These are phyloP conservation scores for Bruchidius siliquastri DNA, from an alignment of 2,888 invertebrate genomes.

Conservation along the genomic window DNA sequence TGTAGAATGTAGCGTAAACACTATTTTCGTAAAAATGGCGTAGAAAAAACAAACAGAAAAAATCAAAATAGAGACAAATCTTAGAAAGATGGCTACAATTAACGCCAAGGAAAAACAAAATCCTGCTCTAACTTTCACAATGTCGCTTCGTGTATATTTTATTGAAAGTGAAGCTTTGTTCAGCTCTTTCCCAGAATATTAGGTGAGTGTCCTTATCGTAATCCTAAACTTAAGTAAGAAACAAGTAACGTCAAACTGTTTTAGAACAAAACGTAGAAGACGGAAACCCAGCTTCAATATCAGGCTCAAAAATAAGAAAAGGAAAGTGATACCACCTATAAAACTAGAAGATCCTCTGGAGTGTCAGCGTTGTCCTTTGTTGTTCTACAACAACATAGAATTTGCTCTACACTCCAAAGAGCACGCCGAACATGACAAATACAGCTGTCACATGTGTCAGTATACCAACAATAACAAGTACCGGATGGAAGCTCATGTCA, in stretches of 20 bases:
- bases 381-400: conserved; percentile 43
- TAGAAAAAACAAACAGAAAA: no score
- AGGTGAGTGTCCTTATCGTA: not conserved
- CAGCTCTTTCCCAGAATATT: no score
- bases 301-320: not conserved
- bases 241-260: not conserved
- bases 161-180: no score
- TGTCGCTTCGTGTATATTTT: no score
- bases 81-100: no score
- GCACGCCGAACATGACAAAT: conserved; percentile 26
- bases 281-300: not conserved
- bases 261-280: not conserved
- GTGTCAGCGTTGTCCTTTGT: conserved; percentile 51
- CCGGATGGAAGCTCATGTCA: conserved; percentile 40
- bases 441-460: conserved; percentile 36
- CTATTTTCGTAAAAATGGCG: no score
- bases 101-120: no score
- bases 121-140: no score
- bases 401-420: conserved; percentile 33
- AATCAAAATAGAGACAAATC: no score
- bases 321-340: conserved; percentile 11
- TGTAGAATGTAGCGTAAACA: no score
- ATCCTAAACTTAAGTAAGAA: not conserved
- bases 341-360: conserved; percentile 41
- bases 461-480: conserved; percentile 36